A percentile compares a stretch with the other conserved stretches of the same genome.
Evolutionary conservation across 2,113 vertebrate genomes (phyloP).

Genomic region (Neodontobutis hainanensis): DNA sequence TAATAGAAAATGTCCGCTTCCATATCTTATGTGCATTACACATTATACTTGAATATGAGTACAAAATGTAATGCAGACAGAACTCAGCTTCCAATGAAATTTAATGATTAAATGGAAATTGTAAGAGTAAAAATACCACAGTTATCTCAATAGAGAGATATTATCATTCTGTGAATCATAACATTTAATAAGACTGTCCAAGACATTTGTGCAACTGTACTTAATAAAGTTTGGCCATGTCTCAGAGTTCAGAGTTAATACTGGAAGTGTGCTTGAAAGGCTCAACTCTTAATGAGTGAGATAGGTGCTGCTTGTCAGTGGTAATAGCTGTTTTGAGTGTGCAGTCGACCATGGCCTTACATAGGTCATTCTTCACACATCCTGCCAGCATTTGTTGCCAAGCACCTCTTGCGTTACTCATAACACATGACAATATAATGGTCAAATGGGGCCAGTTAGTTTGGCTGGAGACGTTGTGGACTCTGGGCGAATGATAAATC

Average conservation of each 20-base stretch:
- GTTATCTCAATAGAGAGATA: background rate
- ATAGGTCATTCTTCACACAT: slow-evolving; percentile 70
- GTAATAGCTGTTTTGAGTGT: slow-evolving; percentile 71
- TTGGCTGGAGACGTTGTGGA: slow-evolving; percentile 54
- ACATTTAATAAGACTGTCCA: slow-evolving; percentile 6
- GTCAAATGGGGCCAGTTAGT: slow-evolving; percentile 71
- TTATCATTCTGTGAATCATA: background rate
- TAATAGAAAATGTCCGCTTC: background rate
- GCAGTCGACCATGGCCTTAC: slow-evolving; percentile 57
- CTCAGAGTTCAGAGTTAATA: slow-evolving; percentile 37
- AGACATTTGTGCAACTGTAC: slow-evolving; percentile 12
- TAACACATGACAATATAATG: slow-evolving; percentile 70
- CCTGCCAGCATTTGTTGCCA: slow-evolving; percentile 69
- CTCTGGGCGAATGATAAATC: slow-evolving; percentile 63
- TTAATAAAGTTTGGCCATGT: slow-evolving; percentile 22
- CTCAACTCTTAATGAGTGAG: slow-evolving; percentile 62
- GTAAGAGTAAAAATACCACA: background rate
- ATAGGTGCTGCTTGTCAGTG: slow-evolving; percentile 68
- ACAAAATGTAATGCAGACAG: no score
- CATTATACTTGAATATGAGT: no score
- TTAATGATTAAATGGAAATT: background rate
- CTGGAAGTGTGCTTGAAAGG: slow-evolving; percentile 44
- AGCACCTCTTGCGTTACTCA: slow-evolving; percentile 59
- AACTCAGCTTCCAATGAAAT: no score
- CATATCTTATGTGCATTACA: no score